phyloP scores from a whole-genome alignment of 53 echinoderm and acorn worm species.

The Stichopus horrens region DNA sequence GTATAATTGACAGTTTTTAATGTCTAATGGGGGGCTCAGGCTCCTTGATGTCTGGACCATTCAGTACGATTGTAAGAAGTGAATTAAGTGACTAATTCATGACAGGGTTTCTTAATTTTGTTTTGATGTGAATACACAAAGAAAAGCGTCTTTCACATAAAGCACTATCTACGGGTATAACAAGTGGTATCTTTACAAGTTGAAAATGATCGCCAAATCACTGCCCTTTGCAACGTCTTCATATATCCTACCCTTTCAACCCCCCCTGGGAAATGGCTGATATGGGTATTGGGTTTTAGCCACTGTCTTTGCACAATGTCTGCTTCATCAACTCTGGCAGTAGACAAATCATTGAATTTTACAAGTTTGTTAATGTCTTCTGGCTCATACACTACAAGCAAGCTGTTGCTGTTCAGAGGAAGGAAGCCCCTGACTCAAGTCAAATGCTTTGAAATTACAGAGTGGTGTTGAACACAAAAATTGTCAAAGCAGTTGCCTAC shows the following conservation, averaged over 20 bases:
- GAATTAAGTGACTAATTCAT: too few species aligned
- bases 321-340: neutral
- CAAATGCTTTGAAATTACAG: conserved; percentile 20
- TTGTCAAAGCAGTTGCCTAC: conserved; percentile 7
- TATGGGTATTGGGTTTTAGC: neutral
- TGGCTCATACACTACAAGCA: neutral
- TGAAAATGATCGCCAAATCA: too few species aligned
- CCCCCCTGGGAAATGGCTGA: neutral
- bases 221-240: neutral
- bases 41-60: too few species aligned
- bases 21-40: too few species aligned
- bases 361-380: neutral
- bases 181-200: too few species aligned
- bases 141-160: too few species aligned
- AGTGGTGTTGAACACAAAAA: neutral
- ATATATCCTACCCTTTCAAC: neutral
- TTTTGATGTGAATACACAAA: too few species aligned
- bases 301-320: neutral
- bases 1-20: too few species aligned
- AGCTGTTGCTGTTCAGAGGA: neutral
- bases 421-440: conserved; percentile 13
- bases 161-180: too few species aligned
- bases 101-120: too few species aligned
- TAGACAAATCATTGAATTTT: neutral
- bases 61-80: too few species aligned